phyloP scores from a whole-genome alignment of 2,797 vertebrate genomes.

The Diglossa cyanea region DNA sequence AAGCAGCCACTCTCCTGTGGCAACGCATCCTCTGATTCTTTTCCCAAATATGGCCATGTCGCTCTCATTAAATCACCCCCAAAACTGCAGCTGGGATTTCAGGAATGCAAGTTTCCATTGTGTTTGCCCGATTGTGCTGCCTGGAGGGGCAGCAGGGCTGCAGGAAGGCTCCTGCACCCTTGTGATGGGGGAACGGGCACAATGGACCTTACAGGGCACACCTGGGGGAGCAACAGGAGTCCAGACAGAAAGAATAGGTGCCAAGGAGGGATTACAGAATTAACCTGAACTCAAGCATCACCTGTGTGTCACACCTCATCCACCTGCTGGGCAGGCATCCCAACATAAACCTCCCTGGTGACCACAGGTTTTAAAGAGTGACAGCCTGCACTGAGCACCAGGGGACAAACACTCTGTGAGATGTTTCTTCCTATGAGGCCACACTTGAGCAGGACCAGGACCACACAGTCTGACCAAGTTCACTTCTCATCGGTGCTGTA shows the following conservation, averaged over 20 bases:
- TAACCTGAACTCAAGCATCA: accelerated
- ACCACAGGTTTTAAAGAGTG: not conserved
- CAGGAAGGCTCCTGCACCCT: not conserved
- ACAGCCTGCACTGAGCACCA: not conserved
- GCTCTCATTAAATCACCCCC: not conserved
- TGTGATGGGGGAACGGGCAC: accelerated
- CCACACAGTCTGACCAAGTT: not conserved
- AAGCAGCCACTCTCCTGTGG: not conserved
- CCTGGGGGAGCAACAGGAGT: accelerated
- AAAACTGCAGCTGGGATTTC: constrained; percentile 30
- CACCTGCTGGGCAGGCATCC: not conserved
- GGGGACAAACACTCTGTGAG: not conserved
- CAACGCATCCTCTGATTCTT: not conserved
- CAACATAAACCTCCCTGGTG: accelerated
- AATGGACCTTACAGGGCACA: accelerated
- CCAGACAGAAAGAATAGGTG: not conserved
- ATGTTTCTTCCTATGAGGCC: accelerated
- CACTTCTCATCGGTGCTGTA: not conserved
- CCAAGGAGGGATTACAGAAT: not conserved
- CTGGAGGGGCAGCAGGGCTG: not conserved
- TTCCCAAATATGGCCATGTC: constrained; percentile 41
- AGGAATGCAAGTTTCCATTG: constrained; percentile 38
- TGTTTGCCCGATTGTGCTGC: not conserved
- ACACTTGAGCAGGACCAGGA: not conserved
- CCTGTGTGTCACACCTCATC: not conserved